Percentiles rank a stretch among this genome's conserved stretches.
These are phyloP conservation scores for cat (Felis catus) DNA, from an alignment of 2,113 vertebrate species.

Conservation along the genomic window F.catus_Fca126_mat1.0 CM031414.1:110817001-110817500, in stretches of 20 bases:
- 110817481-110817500: slow-evolving; percentile 8
- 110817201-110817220: background rate
- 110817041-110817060: background rate
- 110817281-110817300: background rate
- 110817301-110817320: background rate
- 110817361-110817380: slow-evolving; percentile 29
- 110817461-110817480: slow-evolving; percentile 24
- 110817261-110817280: background rate
- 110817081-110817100: background rate
- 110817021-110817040: background rate
- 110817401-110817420: background rate
- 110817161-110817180: slow-evolving; percentile 1
- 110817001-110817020: background rate
- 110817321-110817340: background rate
- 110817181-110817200: background rate
- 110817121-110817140: slow-evolving; percentile 3
- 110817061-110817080: background rate
- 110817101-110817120: background rate
- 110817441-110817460: background rate
- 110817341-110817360: slow-evolving; percentile 27
- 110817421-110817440: background rate
- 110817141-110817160: background rate
- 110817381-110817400: background rate
- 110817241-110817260: background rate
- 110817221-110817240: background rate